Evolutionary conservation across 2,888 invertebrate genomes (phyloP).

Genomic region (Napeogenes inachia): DNA sequence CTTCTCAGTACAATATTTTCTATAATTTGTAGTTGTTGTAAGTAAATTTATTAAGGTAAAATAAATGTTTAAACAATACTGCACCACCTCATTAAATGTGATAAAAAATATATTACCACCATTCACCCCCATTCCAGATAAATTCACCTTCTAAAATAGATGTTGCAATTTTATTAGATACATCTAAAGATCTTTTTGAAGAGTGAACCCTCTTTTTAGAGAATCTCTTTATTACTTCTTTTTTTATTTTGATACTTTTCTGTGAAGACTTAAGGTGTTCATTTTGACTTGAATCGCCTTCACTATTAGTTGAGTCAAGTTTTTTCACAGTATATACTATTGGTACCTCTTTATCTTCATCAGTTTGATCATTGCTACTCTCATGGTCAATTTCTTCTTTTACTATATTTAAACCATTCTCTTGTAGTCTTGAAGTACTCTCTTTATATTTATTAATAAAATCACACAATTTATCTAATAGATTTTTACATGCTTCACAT

Average conservation of each 20-base stretch:
- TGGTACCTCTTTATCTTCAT: constrained; percentile 38
- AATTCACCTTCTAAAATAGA: constrained; percentile 66
- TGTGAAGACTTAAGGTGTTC: not conserved
- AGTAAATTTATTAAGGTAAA: no score
- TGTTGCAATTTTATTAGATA: constrained; percentile 53
- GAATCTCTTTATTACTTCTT: constrained; percentile 16
- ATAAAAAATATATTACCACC: constrained; percentile 55
- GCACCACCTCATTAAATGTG: no score
- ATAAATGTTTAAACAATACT: no score
- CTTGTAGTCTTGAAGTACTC: constrained; percentile 44
- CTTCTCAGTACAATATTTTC: no score
- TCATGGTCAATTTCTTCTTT: constrained; percentile 45
- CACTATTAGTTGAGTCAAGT: not conserved
- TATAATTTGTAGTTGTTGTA: no score
- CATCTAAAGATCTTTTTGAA: constrained; percentile 28
- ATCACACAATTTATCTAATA: constrained; percentile 44
- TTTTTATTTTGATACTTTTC: constrained; percentile 26
- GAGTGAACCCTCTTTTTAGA: constrained; percentile 28
- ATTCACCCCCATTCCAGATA: constrained; percentile 60
- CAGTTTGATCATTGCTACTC: constrained; percentile 31
- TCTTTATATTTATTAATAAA: constrained; percentile 58
- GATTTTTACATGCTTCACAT: constrained; percentile 51
- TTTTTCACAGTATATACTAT: constrained; percentile 44
- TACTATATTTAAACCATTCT: constrained; percentile 42
- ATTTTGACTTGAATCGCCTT: not conserved